Evolutionary conservation across 2,113 vertebrate genomes (phyloP), one percentile per base, ranked within the genome.

Genomic region (Ia io): DNA sequence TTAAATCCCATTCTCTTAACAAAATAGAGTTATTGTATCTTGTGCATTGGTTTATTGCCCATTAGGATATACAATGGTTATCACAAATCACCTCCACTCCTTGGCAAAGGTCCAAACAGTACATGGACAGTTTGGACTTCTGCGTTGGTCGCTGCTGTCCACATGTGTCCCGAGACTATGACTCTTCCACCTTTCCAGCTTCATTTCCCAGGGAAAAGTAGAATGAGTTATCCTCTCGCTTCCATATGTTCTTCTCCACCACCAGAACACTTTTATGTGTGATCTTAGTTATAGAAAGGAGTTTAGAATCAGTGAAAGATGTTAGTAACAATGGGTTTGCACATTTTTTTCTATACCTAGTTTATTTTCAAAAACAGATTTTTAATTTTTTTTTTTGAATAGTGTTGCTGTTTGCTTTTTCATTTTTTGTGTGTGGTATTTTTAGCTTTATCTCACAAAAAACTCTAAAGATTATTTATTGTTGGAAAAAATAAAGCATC

Each of bases 321-420:
- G n/a, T 84, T 92, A 77, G 74, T 93, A 82, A 85, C 79, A 79
- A 1, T 95, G n/a, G 37, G 12, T 83, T 93, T 93, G 20, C 32
- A 84, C 37, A 82, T n/a, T 94, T 73, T 9, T 79, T 79, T 87
- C 40, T 69, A 9, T 69, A 25, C 17, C 16, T 51, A 69, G 22
- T 90, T 89, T 96, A 86, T 84, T 93, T 90, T 73, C 2, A 87
- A 86, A 89, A 88, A 56, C 30, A 79, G 42, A 16, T 84, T 76
- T 79, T 95, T 84, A 93, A 78, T n/a, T 95, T 91, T 59, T 83
- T 88, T 91, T 83, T 88, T 67, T 30, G 13, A 93, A 44, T 76
- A 63, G 6, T 49, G 78, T 5, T 67, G 35, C 51, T 95, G 59
- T 85, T 93, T 59, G 13, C 40, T 71, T 93, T 83, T 78, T 84